Base-by-base conservation (phyloP, 92 coral and sea anemone species). In the Parazoanthus swiftii region DNA sequence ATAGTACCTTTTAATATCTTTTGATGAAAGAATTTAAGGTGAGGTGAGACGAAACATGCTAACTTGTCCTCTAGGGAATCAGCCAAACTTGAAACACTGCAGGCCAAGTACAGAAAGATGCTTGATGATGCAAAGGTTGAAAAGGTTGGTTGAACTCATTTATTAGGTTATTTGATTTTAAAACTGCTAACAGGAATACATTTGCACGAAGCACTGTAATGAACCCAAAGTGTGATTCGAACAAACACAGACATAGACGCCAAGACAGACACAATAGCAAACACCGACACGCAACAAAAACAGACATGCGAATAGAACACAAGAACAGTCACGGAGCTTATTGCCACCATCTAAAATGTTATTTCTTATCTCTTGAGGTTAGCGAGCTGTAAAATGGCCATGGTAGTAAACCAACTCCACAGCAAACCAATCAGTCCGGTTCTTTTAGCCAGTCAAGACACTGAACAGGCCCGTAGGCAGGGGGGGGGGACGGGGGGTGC, bases 51-150 rank as follows among this genome's bases (percentile, higher is more conserved):
- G 16, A n/a, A 21, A 7, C 82, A 51, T 54, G 29, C 15, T 8
- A 38, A 18, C 7, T 68, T 46, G 70, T 79, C 36, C 58, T 77
- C 71, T 58, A 93, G 99, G 91, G 96, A 97, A 89, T 77, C 95
- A 0, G 98, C 97, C 50, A 97, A 89, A 78, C 71, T 88, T 80
- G 95, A 97, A 81, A 93, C 98, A 23, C 66, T 95, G 85, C 89
- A 93, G 46, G 67, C 85, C n/a, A 92, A 93, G 85, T 93, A 91
- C 86, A 88, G 92, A 37, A 96, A 96, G 89, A 88, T 94, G 86
- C 79, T 94, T 58, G 93, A 96, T 48, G 94, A 95, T 2, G 90
- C 89, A 39, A 93, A 93, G 72, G 89, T 94, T 84, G 98, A 94
- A 73, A 96, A 96, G 98, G 98, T 95, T 86, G 2, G 86, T 81